Evolutionary conservation across 2,113 vertebrate species (phyloP), one percentile per base, ranked within the genome.

Genomic region (Tamias sibiricus): DNA sequence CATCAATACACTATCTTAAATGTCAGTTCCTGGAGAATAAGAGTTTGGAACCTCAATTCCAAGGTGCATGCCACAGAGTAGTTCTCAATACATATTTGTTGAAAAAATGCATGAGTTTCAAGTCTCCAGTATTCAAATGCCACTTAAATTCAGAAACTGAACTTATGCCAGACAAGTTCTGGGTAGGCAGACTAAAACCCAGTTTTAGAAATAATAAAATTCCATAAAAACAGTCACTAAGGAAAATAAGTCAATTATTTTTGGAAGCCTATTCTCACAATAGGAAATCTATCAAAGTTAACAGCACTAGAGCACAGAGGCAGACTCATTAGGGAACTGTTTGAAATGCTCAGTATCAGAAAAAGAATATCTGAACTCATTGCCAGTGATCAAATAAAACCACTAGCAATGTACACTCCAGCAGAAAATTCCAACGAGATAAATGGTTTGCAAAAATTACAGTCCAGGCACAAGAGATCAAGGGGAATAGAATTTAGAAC

Each of bases 351-450:
- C 66, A 79, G 8, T 95, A 91, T 91, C 93, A 95, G 64, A 79
- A 95, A 95, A 89, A 95, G 47, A 96, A 1, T n/a, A 96, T 87
- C 82, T 93, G 87, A 96, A 95, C 91, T 94, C 44, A 4, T 87
- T 85, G 80, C 89, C 62, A 86, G 54, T 86, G 80, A 97, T 97
- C 92, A 97, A 95, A 98, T 97, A 96, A 98, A 96, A 98, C 79
- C 44, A 95, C 86, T 40, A 92, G 71, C 87, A 97, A 80, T 68
- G 42, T 96, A 91, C 11, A 90, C 13, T 35, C 52, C 26, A 69
- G 89, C 66, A 88, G 80, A 85, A 97, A 96, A 93, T 83, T 76
- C 86, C 94, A 94, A 94, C 20, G 49, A 93, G 85, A 97, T 93
- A 95, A 93, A 97, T 85, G 59, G 62, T 90, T 96, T 88, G 76